Evolutionary conservation across 2,113 vertebrate genomes (phyloP).

Genomic region (Leucopternis melanops): DNA sequence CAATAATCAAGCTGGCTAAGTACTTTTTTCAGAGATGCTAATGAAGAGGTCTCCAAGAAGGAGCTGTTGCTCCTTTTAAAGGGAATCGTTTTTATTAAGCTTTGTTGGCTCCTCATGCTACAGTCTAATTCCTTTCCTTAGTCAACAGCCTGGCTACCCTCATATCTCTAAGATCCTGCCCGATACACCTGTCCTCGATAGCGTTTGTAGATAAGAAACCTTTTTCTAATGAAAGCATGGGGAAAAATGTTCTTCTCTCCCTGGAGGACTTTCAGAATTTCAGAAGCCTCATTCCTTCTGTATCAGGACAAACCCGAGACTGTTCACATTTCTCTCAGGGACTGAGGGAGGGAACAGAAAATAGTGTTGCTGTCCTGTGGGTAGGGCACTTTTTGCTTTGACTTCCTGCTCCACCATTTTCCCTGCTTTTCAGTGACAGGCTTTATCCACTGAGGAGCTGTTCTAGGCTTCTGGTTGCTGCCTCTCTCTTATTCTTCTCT

Average conservation of each 20-base stretch:
- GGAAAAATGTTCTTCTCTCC: neutral
- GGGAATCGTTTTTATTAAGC: neutral
- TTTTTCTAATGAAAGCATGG: neutral
- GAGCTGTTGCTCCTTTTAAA: neutral
- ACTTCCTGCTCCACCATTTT: neutral
- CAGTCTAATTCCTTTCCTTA: neutral
- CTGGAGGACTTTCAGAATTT: neutral
- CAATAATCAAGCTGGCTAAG: neutral
- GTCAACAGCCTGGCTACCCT: neutral
- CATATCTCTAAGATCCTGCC: neutral
- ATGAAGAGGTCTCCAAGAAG: neutral
- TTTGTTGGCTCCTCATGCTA: neutral
- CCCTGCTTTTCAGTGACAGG: fast-evolving
- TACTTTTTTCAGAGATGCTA: neutral
- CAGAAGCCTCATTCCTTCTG: neutral
- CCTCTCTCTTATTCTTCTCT: neutral
- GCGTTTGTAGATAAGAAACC: neutral
- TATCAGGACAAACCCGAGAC: neutral
- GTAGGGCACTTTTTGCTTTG: neutral
- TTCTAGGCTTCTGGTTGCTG: neutral
- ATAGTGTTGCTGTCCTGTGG: neutral
- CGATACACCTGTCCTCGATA: neutral
- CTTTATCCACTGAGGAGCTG: neutral
- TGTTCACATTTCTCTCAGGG: neutral
- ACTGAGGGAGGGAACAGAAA: neutral